These are phyloP conservation scores for Spinibarbus caldwelli DNA, from an alignment of 2,797 vertebrate genomes.

Conservation along the genomic window DNA sequence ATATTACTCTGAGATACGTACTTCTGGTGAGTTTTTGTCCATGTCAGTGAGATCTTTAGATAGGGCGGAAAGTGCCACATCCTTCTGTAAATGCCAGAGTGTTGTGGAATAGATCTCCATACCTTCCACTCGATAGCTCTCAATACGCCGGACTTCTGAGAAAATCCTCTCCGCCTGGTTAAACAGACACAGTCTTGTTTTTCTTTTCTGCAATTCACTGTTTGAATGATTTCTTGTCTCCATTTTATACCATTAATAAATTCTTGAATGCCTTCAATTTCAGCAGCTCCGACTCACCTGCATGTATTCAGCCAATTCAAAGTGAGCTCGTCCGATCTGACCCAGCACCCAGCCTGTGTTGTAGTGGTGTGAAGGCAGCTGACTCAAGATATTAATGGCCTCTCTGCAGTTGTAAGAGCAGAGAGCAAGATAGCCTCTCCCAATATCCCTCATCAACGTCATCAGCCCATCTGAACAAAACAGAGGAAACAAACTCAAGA, in stretches of 20 bases:
- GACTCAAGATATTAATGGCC: slow-evolving; percentile 90
- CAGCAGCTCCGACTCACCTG: slow-evolving; percentile 79
- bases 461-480: slow-evolving; percentile 84
- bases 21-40: slow-evolving; percentile 98
- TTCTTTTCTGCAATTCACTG: background rate
- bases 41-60: slow-evolving; percentile 98
- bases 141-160: slow-evolving; percentile 93
- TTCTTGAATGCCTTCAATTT: background rate
- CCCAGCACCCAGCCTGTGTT: slow-evolving; percentile 97
- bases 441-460: slow-evolving; percentile 92
- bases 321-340: slow-evolving; percentile 95
- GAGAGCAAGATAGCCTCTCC: slow-evolving; percentile 92
- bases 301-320: slow-evolving; percentile 95
- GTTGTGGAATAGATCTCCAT: slow-evolving; percentile 99
- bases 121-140: slow-evolving; percentile 93
- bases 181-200: background rate
- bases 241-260: background rate
- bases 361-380: slow-evolving; percentile 96
- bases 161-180: slow-evolving; percentile 93
- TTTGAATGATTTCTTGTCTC: background rate
- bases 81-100: slow-evolving; percentile 97
- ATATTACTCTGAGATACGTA: slow-evolving; percentile 58
- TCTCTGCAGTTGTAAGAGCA: slow-evolving; percentile 97
- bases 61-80: slow-evolving; percentile 93
- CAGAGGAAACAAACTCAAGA: background rate